Conservation (phyloP, 1,140 invertebrate genomes). For the Phymastichus coffea region DNA sequence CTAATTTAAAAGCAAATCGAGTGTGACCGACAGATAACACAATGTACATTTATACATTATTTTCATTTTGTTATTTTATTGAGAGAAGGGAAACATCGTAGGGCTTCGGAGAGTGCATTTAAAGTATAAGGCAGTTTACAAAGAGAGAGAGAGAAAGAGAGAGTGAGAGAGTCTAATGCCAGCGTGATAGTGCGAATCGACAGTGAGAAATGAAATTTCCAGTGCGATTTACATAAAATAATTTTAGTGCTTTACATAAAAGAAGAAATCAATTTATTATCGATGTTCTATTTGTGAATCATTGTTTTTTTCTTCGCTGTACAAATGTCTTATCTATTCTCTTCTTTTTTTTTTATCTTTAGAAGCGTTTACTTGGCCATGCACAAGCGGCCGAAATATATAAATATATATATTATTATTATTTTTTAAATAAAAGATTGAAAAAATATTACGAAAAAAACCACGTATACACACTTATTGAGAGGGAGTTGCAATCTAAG, state of each 20-base stretch:
- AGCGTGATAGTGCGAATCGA: slow-evolving; percentile 7
- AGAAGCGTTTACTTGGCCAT: slow-evolving; percentile 10
- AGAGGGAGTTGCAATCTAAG: neutral
- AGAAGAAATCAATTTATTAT: slow-evolving; percentile 24
- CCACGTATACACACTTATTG: slow-evolving; percentile 9
- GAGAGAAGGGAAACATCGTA: neutral
- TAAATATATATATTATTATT: neutral
- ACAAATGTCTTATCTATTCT: slow-evolving; percentile 21
- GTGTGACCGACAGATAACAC: slow-evolving; percentile 4
- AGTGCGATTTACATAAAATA: slow-evolving; percentile 25
- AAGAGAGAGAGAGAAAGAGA: neutral
- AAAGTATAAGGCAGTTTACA: neutral
- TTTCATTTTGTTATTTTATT: slow-evolving; percentile 17
- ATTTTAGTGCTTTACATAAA: slow-evolving; percentile 15
- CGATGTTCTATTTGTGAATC: slow-evolving; percentile 12
- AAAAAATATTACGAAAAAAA: neutral
- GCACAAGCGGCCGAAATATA: neutral
- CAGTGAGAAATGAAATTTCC: slow-evolving; percentile 26
- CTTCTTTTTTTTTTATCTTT: slow-evolving; percentile 5
- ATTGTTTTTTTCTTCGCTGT: slow-evolving; percentile 22
- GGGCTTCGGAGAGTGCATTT: slow-evolving; percentile 23
- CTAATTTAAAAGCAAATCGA: slow-evolving; percentile 18
- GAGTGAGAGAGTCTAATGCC: slow-evolving; percentile 1
- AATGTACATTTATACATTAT: slow-evolving; percentile 21
- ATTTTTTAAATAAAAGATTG: slow-evolving; percentile 14